These are phyloP conservation scores for Apamea anceps DNA, from an alignment of 2,888 invertebrate genomes.

Conservation along the genomic window DNA sequence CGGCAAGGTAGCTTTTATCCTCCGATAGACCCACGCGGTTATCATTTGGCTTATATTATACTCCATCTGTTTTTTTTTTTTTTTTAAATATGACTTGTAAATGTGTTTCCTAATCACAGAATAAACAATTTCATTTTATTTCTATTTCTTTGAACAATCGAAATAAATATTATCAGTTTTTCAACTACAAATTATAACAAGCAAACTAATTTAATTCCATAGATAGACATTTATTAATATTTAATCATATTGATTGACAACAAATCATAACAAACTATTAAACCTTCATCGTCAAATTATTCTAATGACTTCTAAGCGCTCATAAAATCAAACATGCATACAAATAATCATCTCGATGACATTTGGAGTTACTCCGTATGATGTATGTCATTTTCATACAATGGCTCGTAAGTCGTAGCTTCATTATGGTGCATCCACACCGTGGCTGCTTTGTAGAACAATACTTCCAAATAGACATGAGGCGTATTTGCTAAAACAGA, in stretches of 20 bases:
- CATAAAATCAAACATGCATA: slow-evolving; percentile 56
- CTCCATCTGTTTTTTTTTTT: not conserved
- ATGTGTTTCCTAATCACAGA: no score
- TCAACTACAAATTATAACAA: no score
- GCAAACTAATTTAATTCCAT: no score
- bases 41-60: no score
- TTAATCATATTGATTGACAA: slow-evolving; percentile 7
- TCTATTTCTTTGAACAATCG: not conserved
- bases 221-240: no score
- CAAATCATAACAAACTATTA: slow-evolving; percentile 24
- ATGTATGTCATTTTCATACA: slow-evolving; percentile 69
- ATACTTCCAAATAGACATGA: not conserved
- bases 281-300: slow-evolving; percentile 18
- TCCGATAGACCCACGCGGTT: no score
- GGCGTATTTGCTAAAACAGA: not conserved
- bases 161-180: no score
- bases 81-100: not conserved
- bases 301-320: slow-evolving; percentile 57
- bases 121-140: not conserved
- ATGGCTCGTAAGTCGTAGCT: slow-evolving; percentile 59
- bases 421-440: slow-evolving; percentile 20
- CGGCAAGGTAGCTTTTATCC: no score
- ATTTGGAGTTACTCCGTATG: slow-evolving; percentile 53
- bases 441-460: not conserved
- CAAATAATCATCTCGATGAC: slow-evolving; percentile 45